Conservation (phyloP, 2,888 invertebrate species). For the Trachelus stipa region DNA sequence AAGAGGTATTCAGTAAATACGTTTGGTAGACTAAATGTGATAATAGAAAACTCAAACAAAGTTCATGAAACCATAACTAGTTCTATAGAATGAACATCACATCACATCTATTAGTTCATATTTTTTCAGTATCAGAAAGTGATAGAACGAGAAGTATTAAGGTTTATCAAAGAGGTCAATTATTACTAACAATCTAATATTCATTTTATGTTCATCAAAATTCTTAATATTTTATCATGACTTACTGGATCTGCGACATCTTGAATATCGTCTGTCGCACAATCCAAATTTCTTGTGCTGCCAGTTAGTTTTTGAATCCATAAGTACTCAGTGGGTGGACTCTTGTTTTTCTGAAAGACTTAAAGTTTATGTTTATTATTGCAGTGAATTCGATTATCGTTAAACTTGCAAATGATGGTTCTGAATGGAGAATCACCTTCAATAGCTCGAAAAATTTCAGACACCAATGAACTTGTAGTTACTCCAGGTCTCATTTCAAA, state of each 20-base stretch:
- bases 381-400: background rate
- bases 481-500: slow-evolving; percentile 71
- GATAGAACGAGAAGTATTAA: too few relatives aligned
- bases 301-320: slow-evolving; percentile 62
- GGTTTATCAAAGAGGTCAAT: background rate
- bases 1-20: background rate
- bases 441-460: slow-evolving; percentile 79
- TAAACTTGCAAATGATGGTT: slow-evolving; percentile 17
- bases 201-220: too few relatives aligned
- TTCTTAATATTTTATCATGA: background rate
- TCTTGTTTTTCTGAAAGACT: slow-evolving; percentile 60
- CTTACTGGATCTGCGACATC: slow-evolving; percentile 51
- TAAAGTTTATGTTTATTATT: slow-evolving; percentile 27
- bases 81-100: background rate
- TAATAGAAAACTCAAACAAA: background rate
- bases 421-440: slow-evolving; percentile 70
- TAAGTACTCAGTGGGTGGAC: slow-evolving; percentile 52
- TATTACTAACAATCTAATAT: background rate
- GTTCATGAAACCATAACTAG: background rate
- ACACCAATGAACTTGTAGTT: slow-evolving; percentile 78
- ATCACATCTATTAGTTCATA: background rate
- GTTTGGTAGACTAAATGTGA: background rate
- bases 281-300: slow-evolving; percentile 49
- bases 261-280: slow-evolving; percentile 44
- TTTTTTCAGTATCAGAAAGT: background rate